Conservation (phyloP, 2,888 invertebrate species). For the Idaea aversata region DNA sequence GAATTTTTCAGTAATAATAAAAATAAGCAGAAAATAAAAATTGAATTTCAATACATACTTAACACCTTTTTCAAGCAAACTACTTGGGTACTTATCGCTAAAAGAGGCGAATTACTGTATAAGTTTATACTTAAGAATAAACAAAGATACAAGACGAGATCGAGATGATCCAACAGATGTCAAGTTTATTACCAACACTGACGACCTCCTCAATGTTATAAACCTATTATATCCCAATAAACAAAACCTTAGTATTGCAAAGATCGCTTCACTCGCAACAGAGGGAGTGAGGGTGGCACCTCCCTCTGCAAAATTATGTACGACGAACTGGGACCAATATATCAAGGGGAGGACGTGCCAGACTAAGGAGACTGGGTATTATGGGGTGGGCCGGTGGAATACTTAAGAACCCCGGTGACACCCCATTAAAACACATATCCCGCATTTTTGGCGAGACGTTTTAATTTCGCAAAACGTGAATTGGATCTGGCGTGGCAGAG, state of each 20-base stretch:
- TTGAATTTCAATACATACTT: too few species aligned
- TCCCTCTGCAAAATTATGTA: slow-evolving; percentile 79
- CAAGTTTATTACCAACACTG: slow-evolving; percentile 3
- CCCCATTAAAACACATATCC: slow-evolving; percentile 79
- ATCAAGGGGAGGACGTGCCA: slow-evolving; percentile 80
- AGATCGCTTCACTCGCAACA: slow-evolving; percentile 58
- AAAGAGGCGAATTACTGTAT: not conserved
- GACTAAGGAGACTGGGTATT: slow-evolving; percentile 80
- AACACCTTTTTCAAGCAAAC: not conserved
- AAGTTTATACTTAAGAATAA: not conserved
- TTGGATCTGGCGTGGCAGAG: slow-evolving; percentile 41
- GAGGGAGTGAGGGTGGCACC: slow-evolving; percentile 56
- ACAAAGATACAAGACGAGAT: not conserved
- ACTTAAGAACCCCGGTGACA: slow-evolving; percentile 79
- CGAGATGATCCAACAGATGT: not conserved
- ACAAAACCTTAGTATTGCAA: slow-evolving; percentile 76
- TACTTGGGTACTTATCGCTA: too few species aligned
- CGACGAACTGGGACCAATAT: slow-evolving; percentile 81
- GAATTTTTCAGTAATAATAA: too few species aligned
- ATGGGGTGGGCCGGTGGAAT: slow-evolving; percentile 77
- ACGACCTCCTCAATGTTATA: slow-evolving; percentile 29
- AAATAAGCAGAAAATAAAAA: not conserved
- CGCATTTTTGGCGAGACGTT: slow-evolving; percentile 76
- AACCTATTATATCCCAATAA: slow-evolving; percentile 71
- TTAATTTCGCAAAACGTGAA: slow-evolving; percentile 66